A percentile compares a stretch with the other conserved stretches of the same genome.
Conservation (phyloP, 2,888 invertebrate genomes). For the Synergus japonicus region DNA sequence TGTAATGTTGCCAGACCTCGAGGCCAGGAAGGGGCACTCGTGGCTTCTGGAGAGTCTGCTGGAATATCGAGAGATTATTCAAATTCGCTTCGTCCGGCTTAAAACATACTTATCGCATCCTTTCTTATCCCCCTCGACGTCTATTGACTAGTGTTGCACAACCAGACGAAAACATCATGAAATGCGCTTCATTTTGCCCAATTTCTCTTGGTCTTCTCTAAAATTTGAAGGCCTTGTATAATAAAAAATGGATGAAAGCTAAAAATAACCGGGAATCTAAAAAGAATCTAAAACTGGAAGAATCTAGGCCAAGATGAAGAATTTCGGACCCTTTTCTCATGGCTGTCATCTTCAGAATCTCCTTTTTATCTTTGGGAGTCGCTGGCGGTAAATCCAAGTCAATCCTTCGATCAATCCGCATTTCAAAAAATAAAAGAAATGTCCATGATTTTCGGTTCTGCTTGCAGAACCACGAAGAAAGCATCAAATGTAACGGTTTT, state of each 20-base stretch:
- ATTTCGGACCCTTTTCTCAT: slow-evolving; percentile 35
- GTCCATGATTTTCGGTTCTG: slow-evolving; percentile 4
- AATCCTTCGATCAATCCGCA: neutral
- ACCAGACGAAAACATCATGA: neutral
- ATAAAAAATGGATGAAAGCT: neutral
- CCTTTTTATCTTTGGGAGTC: slow-evolving; percentile 28
- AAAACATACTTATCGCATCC: slow-evolving; percentile 70
- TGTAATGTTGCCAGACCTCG: slow-evolving; percentile 73
- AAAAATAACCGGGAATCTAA: slow-evolving; percentile 5
- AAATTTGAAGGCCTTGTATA: slow-evolving; percentile 1
- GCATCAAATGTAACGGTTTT: slow-evolving; percentile 21
- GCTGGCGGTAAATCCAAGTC: slow-evolving; percentile 21
- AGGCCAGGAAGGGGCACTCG: slow-evolving; percentile 60
- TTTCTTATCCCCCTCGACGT: slow-evolving; percentile 21
- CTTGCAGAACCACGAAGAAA: neutral
- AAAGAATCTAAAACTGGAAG: slow-evolving; percentile 8
- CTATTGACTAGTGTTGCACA: neutral
- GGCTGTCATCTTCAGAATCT: neutral
- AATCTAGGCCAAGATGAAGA: slow-evolving; percentile 28
- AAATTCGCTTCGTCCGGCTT: slow-evolving; percentile 73
- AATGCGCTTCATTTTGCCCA: neutral
- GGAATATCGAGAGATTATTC: slow-evolving; percentile 75
- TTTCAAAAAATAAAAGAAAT: neutral
- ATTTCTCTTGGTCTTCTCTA: neutral
- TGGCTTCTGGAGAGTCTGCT: slow-evolving; percentile 72